A percentile compares a stretch with the other conserved stretches of the same genome.
Evolutionary conservation across 2,888 invertebrate species (phyloP).

Genomic region (Acanthosepion lycidas): DNA sequence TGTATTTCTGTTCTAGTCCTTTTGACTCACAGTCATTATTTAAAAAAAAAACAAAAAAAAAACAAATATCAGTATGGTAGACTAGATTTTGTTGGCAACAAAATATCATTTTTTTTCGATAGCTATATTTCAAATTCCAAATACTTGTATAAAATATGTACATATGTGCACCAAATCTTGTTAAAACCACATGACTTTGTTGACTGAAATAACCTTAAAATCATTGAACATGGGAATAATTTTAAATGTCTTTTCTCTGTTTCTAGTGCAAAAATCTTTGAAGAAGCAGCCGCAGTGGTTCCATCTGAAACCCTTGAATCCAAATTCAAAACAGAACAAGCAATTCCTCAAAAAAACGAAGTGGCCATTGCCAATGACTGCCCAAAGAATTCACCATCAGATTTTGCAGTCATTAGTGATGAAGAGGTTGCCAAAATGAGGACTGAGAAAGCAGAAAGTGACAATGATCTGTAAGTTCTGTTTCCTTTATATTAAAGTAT

Average conservation of each 20-base stretch:
- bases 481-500: not conserved
- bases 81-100: too few relatives aligned
- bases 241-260: not conserved
- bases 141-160: too few relatives aligned
- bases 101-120: too few relatives aligned
- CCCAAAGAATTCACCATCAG: not conserved
- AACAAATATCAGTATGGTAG: too few relatives aligned
- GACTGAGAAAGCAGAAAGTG: not conserved
- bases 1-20: too few relatives aligned
- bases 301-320: not conserved
- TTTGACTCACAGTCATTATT: too few relatives aligned
- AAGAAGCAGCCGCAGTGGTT: conserved; percentile 8
- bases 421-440: conserved; percentile 46
- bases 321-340: not conserved
- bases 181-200: too few relatives aligned
- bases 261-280: not conserved
- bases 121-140: too few relatives aligned
- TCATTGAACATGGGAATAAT: not conserved
- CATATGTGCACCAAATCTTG: too few relatives aligned
- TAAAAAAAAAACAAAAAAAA: too few relatives aligned
- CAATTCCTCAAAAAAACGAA: not conserved
- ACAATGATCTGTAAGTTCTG: not conserved
- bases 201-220: too few relatives aligned
- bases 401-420: conserved; percentile 42
- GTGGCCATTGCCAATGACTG: not conserved